Evolutionary conservation across 2,888 invertebrate species (phyloP).

Genomic region (Nymphalis c-album): DNA sequence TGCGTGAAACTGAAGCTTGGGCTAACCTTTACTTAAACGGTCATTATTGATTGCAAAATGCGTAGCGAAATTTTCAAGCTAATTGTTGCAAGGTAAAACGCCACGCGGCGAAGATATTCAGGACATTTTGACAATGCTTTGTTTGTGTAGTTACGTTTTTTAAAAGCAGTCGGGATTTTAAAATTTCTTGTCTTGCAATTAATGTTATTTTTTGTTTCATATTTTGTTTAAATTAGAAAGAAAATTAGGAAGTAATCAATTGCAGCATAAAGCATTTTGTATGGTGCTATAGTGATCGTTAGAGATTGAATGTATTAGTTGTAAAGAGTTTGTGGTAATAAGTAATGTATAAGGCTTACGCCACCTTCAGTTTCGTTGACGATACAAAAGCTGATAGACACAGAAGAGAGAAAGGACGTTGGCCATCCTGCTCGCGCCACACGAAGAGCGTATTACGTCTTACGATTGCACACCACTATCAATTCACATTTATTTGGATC

Average conservation of each 20-base stretch:
- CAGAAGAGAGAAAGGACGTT: slow-evolving; percentile 66
- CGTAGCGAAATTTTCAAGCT: slow-evolving; percentile 16
- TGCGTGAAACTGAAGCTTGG: slow-evolving; percentile 49
- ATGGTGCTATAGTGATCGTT: slow-evolving; percentile 20
- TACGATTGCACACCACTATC: slow-evolving; percentile 54
- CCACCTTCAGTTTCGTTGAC: slow-evolving; percentile 66
- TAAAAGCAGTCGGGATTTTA: neutral
- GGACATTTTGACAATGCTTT: neutral
- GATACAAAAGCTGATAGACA: slow-evolving; percentile 56
- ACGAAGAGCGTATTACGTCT: slow-evolving; percentile 54
- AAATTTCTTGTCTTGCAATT: neutral
- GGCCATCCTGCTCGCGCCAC: slow-evolving; percentile 80
- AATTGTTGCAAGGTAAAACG: slow-evolving; percentile 1
- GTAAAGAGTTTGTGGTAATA: slow-evolving; percentile 15
- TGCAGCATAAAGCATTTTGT: slow-evolving; percentile 16
- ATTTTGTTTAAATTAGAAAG: neutral
- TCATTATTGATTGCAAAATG: slow-evolving; percentile 19
- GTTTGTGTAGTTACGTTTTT: neutral
- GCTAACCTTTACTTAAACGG: slow-evolving; percentile 42
- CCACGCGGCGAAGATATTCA: neutral
- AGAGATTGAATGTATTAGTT: slow-evolving; percentile 8
- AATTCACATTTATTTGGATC: slow-evolving; percentile 19
- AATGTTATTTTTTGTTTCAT: neutral
- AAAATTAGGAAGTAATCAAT: neutral
- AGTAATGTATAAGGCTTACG: slow-evolving; percentile 44